phyloP scores from a whole-genome alignment of 2,888 invertebrate species.

The Platerodrilus igneus region DNA sequence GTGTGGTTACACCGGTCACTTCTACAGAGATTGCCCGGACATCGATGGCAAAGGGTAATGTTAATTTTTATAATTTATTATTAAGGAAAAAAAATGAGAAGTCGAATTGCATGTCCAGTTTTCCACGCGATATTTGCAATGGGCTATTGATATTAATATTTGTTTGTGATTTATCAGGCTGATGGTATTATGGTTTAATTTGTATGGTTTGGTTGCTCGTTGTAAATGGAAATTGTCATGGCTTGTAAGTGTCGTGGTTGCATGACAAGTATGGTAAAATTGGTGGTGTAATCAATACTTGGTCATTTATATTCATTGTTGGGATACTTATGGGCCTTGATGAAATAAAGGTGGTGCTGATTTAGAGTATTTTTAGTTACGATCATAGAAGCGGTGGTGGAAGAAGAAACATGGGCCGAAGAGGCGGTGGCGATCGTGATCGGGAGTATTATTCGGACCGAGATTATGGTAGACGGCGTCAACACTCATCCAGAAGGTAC shows the following conservation, averaged over 20 bases:
- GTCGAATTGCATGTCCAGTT: constrained; percentile 15
- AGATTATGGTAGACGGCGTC: constrained; percentile 38
- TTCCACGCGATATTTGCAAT: constrained; percentile 12
- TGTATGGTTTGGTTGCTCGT: constrained; percentile 49
- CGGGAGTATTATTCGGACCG: constrained; percentile 42
- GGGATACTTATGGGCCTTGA: constrained; percentile 24
- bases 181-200: constrained; percentile 46
- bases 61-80: constrained; percentile 21
- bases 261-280: constrained; percentile 33
- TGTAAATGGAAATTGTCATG: constrained; percentile 45
- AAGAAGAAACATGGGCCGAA: constrained; percentile 21
- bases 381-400: constrained; percentile 35
- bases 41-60: constrained; percentile 42
- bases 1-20: constrained; percentile 56
- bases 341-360: constrained; percentile 30
- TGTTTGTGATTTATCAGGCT: constrained; percentile 51
- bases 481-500: constrained; percentile 37
- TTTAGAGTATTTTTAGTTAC: constrained; percentile 44
- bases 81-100: neutral
- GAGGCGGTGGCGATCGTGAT: constrained; percentile 32
- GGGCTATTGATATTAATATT: constrained; percentile 34
- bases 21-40: constrained; percentile 55
- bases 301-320: constrained; percentile 21
- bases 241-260: constrained; percentile 34
- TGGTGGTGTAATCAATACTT: constrained; percentile 28